phyloP scores from a whole-genome alignment of 2,113 vertebrate genomes.

The Oriolus oriolus region DNA sequence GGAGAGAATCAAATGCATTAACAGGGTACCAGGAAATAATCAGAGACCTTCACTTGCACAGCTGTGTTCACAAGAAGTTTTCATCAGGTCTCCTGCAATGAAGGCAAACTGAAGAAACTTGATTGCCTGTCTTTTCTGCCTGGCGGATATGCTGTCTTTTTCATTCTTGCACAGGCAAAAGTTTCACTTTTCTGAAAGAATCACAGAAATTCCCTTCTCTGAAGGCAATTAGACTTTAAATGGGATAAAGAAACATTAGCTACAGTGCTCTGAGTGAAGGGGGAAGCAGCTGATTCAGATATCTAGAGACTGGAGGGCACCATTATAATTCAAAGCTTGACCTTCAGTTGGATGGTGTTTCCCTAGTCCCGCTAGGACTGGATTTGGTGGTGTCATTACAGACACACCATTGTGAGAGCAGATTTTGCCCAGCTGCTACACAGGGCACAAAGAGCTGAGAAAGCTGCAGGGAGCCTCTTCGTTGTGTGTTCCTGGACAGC shows the following conservation, averaged over 20 bases:
- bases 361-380: not conserved
- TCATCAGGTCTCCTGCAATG: not conserved
- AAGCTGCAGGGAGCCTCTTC: slow-evolving; percentile 50
- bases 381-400: slow-evolving; percentile 40
- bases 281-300: slow-evolving; percentile 12
- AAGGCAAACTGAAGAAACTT: not conserved
- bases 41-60: not conserved
- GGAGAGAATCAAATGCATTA: not conserved
- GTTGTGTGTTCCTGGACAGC: slow-evolving; percentile 23
- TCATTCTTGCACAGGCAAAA: not conserved
- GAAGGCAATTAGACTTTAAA: not conserved
- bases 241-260: slow-evolving; percentile 5
- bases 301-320: not conserved
- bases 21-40: not conserved
- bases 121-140: not conserved
- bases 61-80: not conserved
- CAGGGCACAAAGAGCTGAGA: slow-evolving; percentile 29
- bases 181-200: not conserved
- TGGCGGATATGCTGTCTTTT: not conserved
- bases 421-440: slow-evolving; percentile 59
- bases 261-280: not conserved
- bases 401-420: slow-evolving; percentile 41
- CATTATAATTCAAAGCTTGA: slow-evolving; percentile 40
- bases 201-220: not conserved
- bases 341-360: slow-evolving; percentile 13